These are phyloP conservation scores for Xestobium rufovillosum DNA, from an alignment of 2,888 invertebrate species.

Conservation along the genomic window DNA sequence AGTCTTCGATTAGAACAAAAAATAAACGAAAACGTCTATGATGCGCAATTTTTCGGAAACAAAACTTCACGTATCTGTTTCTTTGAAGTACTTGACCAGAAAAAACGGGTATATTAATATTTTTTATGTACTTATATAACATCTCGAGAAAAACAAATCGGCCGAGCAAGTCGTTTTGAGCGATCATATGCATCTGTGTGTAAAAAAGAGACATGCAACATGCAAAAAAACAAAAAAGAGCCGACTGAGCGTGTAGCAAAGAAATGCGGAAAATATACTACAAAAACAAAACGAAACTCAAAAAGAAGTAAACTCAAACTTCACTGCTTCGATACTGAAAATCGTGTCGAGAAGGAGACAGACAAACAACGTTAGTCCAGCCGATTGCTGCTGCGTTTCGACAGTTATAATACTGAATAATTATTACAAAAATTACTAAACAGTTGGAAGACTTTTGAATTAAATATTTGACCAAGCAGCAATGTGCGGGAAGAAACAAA, in stretches of 20 bases:
- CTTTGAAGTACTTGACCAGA: slow-evolving; percentile 19
- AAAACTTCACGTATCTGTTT: slow-evolving; percentile 8
- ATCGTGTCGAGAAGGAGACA: not conserved
- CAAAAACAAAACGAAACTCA: slow-evolving; percentile 22
- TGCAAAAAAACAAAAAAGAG: slow-evolving; percentile 33
- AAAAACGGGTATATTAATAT: not conserved
- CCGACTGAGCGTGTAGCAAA: slow-evolving; percentile 26
- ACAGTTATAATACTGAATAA: too few relatives aligned
- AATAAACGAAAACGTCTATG: slow-evolving; percentile 21
- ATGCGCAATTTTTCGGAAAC: slow-evolving; percentile 23
- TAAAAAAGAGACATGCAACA: slow-evolving; percentile 38
- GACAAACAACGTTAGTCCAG: not conserved
- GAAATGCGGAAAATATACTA: slow-evolving; percentile 20
- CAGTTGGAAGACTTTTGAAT: too few relatives aligned
- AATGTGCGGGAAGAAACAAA: slow-evolving; percentile 24
- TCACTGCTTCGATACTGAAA: slow-evolving; percentile 21
- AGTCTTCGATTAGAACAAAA: slow-evolving; percentile 17
- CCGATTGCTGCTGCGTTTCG: not conserved
- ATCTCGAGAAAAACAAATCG: slow-evolving; percentile 25
- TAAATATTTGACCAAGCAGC: too few relatives aligned
- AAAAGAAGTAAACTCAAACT: slow-evolving; percentile 19
- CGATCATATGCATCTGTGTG: slow-evolving; percentile 45
- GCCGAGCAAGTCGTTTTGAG: slow-evolving; percentile 44
- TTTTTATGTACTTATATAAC: too few relatives aligned
- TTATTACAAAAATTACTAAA: too few relatives aligned